Evolutionary conservation across 37 sponge, comb jelly and placozoan genomes (phyloP).

Genomic region (Amphimedon queenslandica): DNA sequence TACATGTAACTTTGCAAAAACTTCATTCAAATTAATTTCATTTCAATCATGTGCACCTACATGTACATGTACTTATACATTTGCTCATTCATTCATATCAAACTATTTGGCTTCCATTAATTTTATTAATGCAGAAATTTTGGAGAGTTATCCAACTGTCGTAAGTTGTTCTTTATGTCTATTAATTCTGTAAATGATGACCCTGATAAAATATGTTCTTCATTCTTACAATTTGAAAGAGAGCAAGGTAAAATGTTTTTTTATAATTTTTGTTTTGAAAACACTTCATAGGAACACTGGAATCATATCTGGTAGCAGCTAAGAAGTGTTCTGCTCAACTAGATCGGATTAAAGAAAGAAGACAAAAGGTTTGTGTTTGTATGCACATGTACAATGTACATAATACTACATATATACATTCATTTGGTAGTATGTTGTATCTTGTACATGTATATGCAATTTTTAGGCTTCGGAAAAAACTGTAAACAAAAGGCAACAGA

Average conservation of each 20-base stretch:
- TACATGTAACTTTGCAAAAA: no score
- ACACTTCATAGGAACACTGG: conserved; percentile 21
- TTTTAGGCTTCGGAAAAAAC: conserved; percentile 25
- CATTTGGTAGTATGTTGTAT: conserved; percentile 42
- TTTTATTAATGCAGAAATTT: neutral
- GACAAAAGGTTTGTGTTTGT: conserved; percentile 33
- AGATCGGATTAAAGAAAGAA: conserved; percentile 34
- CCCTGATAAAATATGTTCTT: conserved; percentile 52
- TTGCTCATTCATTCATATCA: no score
- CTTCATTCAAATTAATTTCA: no score
- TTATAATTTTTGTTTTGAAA: neutral
- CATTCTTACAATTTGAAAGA: conserved; percentile 72
- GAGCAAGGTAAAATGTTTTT: conserved; percentile 33
- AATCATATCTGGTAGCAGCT: conserved; percentile 35
- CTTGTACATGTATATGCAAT: conserved; percentile 35
- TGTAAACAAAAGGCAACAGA: conserved; percentile 15
- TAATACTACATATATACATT: neutral
- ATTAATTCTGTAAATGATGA: conserved; percentile 70
- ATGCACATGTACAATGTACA: neutral
- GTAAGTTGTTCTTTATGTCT: conserved; percentile 47
- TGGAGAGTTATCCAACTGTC: conserved; percentile 35
- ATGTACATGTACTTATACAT: no score
- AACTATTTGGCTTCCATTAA: no score
- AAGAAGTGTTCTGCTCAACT: conserved; percentile 44
- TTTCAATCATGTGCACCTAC: no score